A percentile compares a stretch with the other conserved stretches of the same genome.
These are phyloP conservation scores for Triplophysa siluroides DNA, from an alignment of 2,113 vertebrate species.

Conservation along the genomic window DNA sequence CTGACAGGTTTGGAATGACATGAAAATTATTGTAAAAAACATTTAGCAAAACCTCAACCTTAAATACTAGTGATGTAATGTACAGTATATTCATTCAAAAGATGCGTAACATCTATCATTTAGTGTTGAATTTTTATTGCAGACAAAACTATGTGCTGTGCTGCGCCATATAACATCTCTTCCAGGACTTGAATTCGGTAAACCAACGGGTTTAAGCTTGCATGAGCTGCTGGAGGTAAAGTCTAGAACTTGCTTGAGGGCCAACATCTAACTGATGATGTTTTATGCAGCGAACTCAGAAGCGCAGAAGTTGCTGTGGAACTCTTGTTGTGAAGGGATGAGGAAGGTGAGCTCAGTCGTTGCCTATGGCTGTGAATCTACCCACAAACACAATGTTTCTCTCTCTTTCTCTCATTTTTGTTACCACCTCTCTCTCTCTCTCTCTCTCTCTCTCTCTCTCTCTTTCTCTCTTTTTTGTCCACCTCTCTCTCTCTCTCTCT, in stretches of 20 bases:
- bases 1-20: too few species aligned
- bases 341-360: constrained; percentile 30
- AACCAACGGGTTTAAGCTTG: constrained; percentile 14
- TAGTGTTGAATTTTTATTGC: background rate
- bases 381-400: constrained; percentile 27
- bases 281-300: constrained; percentile 37
- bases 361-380: constrained; percentile 45
- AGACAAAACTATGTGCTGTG: background rate
- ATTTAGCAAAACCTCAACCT: too few species aligned
- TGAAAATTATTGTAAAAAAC: too few species aligned
- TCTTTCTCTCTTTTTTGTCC: too few species aligned
- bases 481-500: constrained; percentile 9
- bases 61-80: background rate
- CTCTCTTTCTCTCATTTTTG: constrained; percentile 13
- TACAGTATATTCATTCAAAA: background rate
- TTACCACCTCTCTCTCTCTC: constrained; percentile 13
- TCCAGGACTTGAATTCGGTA: background rate
- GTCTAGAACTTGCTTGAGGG: constrained; percentile 31
- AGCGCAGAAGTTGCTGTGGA: constrained; percentile 6
- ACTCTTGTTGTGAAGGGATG: constrained; percentile 2
- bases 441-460: constrained; percentile 25
- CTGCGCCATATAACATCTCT: background rate
- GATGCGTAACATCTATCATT: background rate
- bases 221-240: constrained; percentile 21
- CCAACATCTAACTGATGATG: constrained; percentile 25